Conservation (phyloP, 53 echinoderm and acorn worm genomes). For the Patiria pectinifera region DNA sequence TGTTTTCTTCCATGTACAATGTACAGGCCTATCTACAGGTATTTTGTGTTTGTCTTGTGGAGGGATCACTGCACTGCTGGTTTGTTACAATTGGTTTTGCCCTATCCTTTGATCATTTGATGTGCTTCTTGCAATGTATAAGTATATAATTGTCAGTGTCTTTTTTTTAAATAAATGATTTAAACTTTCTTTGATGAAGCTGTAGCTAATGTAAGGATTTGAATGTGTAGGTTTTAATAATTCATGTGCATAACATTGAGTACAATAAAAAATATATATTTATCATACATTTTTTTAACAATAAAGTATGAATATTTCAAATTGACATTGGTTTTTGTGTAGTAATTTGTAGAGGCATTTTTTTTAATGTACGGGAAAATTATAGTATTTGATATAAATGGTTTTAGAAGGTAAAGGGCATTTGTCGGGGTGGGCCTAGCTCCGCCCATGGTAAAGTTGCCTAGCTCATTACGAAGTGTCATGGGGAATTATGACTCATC, state of each 20-base stretch:
- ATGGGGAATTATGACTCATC: conserved; percentile 41
- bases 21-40: too few species aligned
- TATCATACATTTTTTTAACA: neutral
- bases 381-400: too few species aligned
- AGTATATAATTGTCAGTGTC: neutral
- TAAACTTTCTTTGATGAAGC: neutral
- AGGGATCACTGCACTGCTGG: too few species aligned
- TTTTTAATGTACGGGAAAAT: too few species aligned
- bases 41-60: too few species aligned
- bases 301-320: neutral
- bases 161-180: neutral
- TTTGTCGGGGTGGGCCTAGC: too few species aligned
- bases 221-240: neutral
- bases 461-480: conserved; percentile 22
- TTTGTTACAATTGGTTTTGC: too few species aligned
- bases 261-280: neutral
- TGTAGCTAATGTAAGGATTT: neutral
- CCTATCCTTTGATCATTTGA: too few species aligned
- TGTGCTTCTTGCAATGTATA: too few species aligned
- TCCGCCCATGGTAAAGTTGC: neutral
- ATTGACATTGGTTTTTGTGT: neutral
- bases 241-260: conserved; percentile 5
- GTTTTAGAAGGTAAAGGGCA: too few species aligned
- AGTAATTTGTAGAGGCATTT: neutral
- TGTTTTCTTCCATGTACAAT: too few species aligned